Evolutionary conservation across 2,113 vertebrate genomes (phyloP), one percentile per base, ranked within the genome.

Genomic region (Lontra canadensis): DNA sequence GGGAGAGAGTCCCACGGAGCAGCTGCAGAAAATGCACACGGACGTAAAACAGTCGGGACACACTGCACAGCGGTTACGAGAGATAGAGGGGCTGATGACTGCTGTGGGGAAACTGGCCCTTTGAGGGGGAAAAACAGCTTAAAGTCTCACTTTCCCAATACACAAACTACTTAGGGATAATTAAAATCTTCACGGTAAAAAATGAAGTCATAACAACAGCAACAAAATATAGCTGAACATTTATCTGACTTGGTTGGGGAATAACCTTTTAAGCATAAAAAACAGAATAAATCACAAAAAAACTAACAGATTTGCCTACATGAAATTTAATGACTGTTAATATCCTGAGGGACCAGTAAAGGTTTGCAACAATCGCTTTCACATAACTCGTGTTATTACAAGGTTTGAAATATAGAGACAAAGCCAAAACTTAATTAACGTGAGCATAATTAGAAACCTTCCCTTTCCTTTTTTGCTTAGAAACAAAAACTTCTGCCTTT

Each of bases 91-190:
- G 21, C 57, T 18, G 13, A 79, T 34, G 23, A 49, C 49, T 36
- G 0, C 34, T 14, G 2, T 52, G 44, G 49, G 6, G 14, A 83
- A 87, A n/a, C 0, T 4, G 12, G 10, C 8, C 10, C 9, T 52
- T 74, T 17, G 11, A 11, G 1, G 3, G 25, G 15, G 61, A 25
- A n/a, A n/a, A n/a, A 29, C 21, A 78, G 25, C 3, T 81, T 76
- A 61, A 96, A 55, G 21, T 39, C n/a, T 95, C 65, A 44, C 44
- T 83, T 89, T 36, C 39, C 80, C 71, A 92, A 81, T 17, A 88
- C 8, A 36, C 34, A 86, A 69, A 78, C 44, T 67, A 39, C 1
- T 79, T 49, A 61, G 52, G 44, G 8, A 49, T 76, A 20, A 59
- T 29, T 81, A 79, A 87, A 94, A 26, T 73, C 18, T 57, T 63